Base-by-base conservation (phyloP, 1,140 invertebrate genomes). In the Eupristina koningsbergeri region DNA sequence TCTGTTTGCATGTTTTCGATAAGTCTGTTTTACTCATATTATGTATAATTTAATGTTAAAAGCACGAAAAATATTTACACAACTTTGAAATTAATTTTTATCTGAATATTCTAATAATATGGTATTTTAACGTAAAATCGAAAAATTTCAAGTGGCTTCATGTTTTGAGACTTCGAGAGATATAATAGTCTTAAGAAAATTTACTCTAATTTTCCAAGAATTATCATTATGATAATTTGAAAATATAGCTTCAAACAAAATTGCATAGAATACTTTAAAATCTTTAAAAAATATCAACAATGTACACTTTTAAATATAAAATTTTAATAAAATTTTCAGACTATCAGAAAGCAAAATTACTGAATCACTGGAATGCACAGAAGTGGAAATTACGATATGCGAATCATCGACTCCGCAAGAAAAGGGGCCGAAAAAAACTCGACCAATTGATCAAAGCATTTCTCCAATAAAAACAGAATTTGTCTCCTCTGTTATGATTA, bases 401-500 rank as follows among this genome's bases (percentile, higher is more conserved):
- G 64, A 79, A 19, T 63, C 45, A 45, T 78, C 74, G 0, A 78
- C 74, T 29, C 53, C 71, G 26, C 78, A 80, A 26, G 73, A 84
- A 77, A 84, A 84, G 58, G 15, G 15, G 11, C 41, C 79, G 76
- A 82, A 36, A 69, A 83, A 83, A 76, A 74, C 3, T 41, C 31
- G 1, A 7, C 79, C 79, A 3, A 69, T 15, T 0, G 88, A 89
- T 17, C 83, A 85, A 76, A 76, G 9, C 15, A 5, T 29, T 41
- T 3, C 17, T 5, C 53, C 80, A 17, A 71, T 73, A 47, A 81
- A 86, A 36, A 86, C 87, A 0, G 89, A 91, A 45, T 83, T 92
- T 41, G 85, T 91, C 5, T 87, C 89, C 9, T 89, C 88, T 80
- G 90, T 92, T 3, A 93, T 93, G 6, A 79, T 91, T 69, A 96